A percentile compares a stretch with the other conserved stretches of the same genome.
Evolutionary conservation across 2,113 vertebrate species (phyloP).

Genomic region (Paralichthys olivaceus): DNA sequence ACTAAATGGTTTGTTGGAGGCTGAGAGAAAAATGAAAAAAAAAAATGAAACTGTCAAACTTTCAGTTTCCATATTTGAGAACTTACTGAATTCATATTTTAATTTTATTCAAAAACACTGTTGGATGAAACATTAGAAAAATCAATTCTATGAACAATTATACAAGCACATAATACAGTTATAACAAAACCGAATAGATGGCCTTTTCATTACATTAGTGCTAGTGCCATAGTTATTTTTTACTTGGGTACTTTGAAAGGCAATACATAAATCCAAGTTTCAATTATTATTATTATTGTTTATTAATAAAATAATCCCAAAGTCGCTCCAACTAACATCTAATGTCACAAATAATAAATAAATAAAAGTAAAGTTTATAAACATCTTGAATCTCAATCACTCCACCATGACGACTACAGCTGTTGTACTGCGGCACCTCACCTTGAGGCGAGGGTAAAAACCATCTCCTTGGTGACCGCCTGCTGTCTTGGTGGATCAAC

Average conservation of each 20-base stretch:
- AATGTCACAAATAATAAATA: neutral
- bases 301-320: neutral
- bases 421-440: slow-evolving; percentile 66
- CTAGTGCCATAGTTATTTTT: no score
- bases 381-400: no score
- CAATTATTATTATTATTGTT: no score
- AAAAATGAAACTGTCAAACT: neutral
- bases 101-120: neutral
- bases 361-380: neutral
- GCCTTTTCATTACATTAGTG: no score
- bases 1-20: slow-evolving; percentile 89
- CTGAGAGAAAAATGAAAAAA: slow-evolving; percentile 71
- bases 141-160: no score
- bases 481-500: slow-evolving; percentile 82
- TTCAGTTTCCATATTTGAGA: neutral
- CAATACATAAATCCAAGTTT: no score
- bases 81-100: neutral
- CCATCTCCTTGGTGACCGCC: slow-evolving; percentile 88
- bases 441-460: slow-evolving; percentile 91
- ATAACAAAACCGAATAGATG: no score
- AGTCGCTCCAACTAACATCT: neutral
- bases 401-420: neutral
- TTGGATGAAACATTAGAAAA: neutral
- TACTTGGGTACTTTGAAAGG: no score
- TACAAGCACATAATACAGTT: no score